Evolutionary conservation across 2,797 vertebrate species (phyloP), one percentile per base, ranked within the genome.

Genomic region (Onychomys arenicola): DNA sequence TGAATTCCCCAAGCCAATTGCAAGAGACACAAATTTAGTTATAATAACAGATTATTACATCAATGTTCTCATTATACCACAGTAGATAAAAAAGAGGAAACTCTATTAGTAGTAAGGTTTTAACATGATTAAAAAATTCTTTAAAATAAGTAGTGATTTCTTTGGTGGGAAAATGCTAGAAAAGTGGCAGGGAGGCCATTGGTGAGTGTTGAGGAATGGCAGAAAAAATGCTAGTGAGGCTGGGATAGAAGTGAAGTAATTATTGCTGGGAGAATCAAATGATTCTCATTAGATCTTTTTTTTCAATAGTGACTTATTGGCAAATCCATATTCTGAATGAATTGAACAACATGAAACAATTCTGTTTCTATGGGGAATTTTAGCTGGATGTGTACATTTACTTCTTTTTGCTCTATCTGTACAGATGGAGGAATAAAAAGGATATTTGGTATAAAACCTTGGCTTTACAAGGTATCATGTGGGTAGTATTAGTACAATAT

Each of bases 81-180:
- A 94, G 67, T 46, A 89, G 89, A 92, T 89, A 86, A 88, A 34
- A 75, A 13, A 43, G 63, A 91, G 82, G 90, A 90, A 91, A 69
- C 73, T 32, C 96, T 63, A 59, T 78, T 67, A 57, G 5, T 81
- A 90, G 29, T 84, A 9, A 14, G 37, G 17, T 1, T 84, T 5
- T 49, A 87, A 63, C n/a, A 2, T 61, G 71, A 78, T 40, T 73
- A 19, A 29, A 89, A 80, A 89, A 81, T 34, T 13, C 7, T 77
- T 85, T 61, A 46, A 89, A 92, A 84, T 7, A 43, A 34, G 5
- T 34, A 88, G 14, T 12, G 19, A 7, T 94, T 32, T 21, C 6
- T 80, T 94, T 88, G 61, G 21, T 32, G 59, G 6, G 0, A 2
- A 89, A 88, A 85, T 37, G 11, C 27, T 78, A 59, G 67, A 59